Evolutionary conservation across 2,888 invertebrate species (phyloP), one percentile per base, ranked within the genome.

Genomic region (Mystacides longicornis): DNA sequence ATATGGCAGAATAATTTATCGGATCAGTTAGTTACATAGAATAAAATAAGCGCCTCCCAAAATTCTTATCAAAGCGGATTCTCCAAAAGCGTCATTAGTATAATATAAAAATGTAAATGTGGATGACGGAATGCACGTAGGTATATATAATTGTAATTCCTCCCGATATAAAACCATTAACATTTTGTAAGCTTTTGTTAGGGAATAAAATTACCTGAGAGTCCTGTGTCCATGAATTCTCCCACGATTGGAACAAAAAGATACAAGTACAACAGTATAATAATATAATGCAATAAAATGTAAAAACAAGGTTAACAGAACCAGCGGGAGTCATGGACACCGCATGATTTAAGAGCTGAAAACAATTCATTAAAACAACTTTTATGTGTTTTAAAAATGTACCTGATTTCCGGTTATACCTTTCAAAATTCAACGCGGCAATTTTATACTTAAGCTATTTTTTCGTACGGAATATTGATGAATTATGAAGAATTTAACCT

Each of bases 171-270:
- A 21, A 56, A 57, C 52, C 56, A 57, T 49, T 51, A 23, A 37
- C 56, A 37, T 55, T 56, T 56, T 53, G 37, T 14, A 37, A 37
- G 16, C 37, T 37, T 7, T 37, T 37, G 37, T 37, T 3, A 37
- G 14, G 3, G 16, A 37, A 37, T 37, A 37, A 37, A n/a, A 37
- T 37, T 37, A 37, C 31, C 20, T 22, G 21, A 20, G 49, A 47
- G 50, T 53, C 49, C 53, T 49, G 50, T 37, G 37, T 37, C 37
- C 56, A 46, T 56, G 47, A 49, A 49, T 37, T 56, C 53, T 56
- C 56, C 56, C 56, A 52, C 56, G 47, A 53, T 23, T 45, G 23
- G 37, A 56, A 56, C 56, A 56, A 56, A 53, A 53, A 27, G 42
- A 31, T 20, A 37, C 14, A n/a, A n/a, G n/a, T n/a, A 27, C 27